These are phyloP conservation scores for Formicarius rufipectus DNA, from an alignment of 2,113 vertebrate species.

Conservation along the genomic window DNA sequence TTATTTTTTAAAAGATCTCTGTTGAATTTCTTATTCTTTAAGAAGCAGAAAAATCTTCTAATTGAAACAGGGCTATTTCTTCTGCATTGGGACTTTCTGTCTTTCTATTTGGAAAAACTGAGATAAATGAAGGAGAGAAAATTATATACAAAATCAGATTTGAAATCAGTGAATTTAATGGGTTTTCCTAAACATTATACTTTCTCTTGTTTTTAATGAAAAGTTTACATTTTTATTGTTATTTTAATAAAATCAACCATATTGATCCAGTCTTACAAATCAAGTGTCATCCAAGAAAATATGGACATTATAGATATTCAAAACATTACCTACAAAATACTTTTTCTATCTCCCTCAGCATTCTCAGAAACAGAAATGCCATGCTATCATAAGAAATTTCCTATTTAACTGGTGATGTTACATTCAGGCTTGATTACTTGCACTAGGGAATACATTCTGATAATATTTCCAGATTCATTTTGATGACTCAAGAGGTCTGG, in stretches of 20 bases:
- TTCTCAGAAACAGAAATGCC: not conserved
- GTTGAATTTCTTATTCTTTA: not conserved
- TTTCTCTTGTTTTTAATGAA: not conserved
- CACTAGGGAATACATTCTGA: not conserved
- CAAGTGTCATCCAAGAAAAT: not conserved
- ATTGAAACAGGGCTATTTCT: not conserved
- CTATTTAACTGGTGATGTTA: not conserved
- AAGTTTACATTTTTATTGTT: not conserved
- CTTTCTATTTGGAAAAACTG: not conserved
- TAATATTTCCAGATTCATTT: not conserved
- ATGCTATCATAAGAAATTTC: not conserved
- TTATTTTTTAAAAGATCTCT: not conserved
- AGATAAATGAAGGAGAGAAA: not conserved
- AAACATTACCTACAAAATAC: not conserved
- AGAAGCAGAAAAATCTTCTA: not conserved
- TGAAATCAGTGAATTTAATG: not conserved
- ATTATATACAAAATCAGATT: not conserved
- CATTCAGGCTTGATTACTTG: not conserved
- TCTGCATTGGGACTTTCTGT: not conserved
- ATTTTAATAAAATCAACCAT: not conserved
- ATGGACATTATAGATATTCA: not conserved
- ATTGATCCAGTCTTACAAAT: not conserved
- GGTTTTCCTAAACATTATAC: not conserved
- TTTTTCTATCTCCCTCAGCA: not conserved
- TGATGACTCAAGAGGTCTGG: conserved; percentile 29